Percentiles rank a stretch among this genome's conserved stretches.
Conservation (phyloP, 2,888 invertebrate genomes). For the Ctenicera cuprea region DNA sequence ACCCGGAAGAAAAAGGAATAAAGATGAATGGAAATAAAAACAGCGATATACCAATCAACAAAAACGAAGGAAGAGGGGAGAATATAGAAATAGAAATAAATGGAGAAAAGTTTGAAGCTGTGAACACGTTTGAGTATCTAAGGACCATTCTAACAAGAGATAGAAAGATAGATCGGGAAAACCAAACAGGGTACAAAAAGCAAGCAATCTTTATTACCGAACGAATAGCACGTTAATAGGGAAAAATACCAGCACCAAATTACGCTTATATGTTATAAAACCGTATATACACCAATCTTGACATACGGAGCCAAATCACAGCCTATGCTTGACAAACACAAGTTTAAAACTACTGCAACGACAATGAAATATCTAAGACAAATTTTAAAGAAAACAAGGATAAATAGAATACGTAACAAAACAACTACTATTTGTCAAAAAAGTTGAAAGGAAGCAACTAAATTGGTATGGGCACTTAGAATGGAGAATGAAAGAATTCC, state of each 20-base stretch:
- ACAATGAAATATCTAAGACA: not conserved
- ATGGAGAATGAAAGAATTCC: not conserved
- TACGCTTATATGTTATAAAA: not conserved
- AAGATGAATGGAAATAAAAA: not conserved
- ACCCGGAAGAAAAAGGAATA: not conserved
- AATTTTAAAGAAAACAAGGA: not conserved
- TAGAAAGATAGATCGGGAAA: not conserved
- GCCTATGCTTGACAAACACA: not conserved
- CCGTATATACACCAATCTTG: not conserved
- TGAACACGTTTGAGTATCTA: not conserved
- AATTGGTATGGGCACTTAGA: conserved; percentile 5
- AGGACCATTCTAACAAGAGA: not conserved
- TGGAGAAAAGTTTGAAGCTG: not conserved
- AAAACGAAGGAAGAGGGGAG: not conserved
- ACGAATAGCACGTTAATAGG: not conserved
- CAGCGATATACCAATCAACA: not conserved
- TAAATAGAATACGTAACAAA: not conserved
- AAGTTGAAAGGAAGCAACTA: not conserved
- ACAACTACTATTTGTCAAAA: not conserved
- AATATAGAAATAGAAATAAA: not conserved
- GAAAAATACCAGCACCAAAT: not conserved
- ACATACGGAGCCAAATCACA: not conserved
- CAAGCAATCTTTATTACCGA: not conserved
- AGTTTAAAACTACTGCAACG: not conserved
- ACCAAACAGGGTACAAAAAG: not conserved